Evolutionary conservation across 2,797 vertebrate species (phyloP).

Genomic region (Neosalanx taihuensis): DNA sequence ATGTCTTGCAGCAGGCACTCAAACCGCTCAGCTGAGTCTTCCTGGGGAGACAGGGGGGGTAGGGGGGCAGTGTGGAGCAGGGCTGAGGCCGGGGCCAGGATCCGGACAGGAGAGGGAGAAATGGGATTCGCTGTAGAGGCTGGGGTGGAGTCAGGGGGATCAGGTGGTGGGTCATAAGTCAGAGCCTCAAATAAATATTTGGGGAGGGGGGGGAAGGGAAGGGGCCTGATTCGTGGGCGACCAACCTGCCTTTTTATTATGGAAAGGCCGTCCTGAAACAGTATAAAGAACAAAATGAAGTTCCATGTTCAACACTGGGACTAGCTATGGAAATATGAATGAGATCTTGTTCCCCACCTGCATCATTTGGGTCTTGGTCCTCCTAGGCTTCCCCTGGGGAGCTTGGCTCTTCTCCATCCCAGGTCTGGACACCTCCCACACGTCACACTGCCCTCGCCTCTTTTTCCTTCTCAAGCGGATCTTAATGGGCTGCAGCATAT

Average conservation of each 20-base stretch:
- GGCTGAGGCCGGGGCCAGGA: slow-evolving; percentile 11
- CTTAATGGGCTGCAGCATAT: slow-evolving; percentile 28
- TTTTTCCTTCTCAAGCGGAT: slow-evolving; percentile 15
- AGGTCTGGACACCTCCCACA: slow-evolving; percentile 34
- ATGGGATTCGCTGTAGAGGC: not conserved
- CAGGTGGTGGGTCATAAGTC: not conserved
- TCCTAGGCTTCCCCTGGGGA: slow-evolving; percentile 15
- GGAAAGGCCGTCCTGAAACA: slow-evolving; percentile 43
- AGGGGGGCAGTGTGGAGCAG: slow-evolving; percentile 40
- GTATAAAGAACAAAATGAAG: not conserved
- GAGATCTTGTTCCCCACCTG: not conserved
- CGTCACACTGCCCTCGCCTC: slow-evolving; percentile 14
- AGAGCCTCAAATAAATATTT: not conserved
- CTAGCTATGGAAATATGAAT: not conserved
- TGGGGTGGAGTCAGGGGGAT: not conserved
- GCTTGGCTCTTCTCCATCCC: slow-evolving; percentile 22
- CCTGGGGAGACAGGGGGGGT: slow-evolving; percentile 10
- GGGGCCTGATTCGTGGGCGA: slow-evolving; percentile 13
- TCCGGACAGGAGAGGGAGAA: slow-evolving; percentile 7
- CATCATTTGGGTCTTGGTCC: slow-evolving; percentile 1
- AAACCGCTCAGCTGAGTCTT: slow-evolving; percentile 48
- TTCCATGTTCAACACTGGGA: not conserved
- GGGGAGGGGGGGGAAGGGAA: slow-evolving; percentile 13
- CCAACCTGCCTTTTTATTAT: slow-evolving; percentile 11
- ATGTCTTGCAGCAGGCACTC: slow-evolving; percentile 68